Evolutionary conservation across 2,113 vertebrate species (phyloP), one percentile per base, ranked within the genome.

Genomic region (Anoura caudifer): DNA sequence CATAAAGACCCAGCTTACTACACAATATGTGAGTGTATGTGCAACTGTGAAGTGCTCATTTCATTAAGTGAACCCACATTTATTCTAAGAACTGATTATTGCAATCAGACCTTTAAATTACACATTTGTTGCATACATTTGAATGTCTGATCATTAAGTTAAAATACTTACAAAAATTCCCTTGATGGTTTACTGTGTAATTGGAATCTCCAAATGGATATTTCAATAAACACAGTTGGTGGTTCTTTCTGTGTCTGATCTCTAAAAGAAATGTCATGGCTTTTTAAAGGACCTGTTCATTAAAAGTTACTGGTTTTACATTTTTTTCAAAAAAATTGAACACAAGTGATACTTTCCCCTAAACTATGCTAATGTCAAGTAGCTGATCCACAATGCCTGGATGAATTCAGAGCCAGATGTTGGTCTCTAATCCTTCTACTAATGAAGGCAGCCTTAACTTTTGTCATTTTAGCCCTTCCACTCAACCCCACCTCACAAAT

Each of bases 71-170:
- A 4, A 47, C 26, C 91, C 84, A 92, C 91, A 92, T 97, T 97
- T 96, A 96, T 96, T 93, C 91, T 91, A 93, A 94, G 96, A 97
- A 96, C 97, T 98, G 97, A 97, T 98, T 92, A 96, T 93, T 95
- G 97, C 97, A 98, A 98, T 98, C 97, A 98, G 97, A 97, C 91
- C 96, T 98, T 97, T 96, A 95, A 98, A 97, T 97, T 96, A 95
- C 59, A 87, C 94, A 87, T 98, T 97, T 97, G 97, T 97, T 96
- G 97, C 97, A 98, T 98, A 97, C 91, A 97, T 97, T 98, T 97
- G 96, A 98, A 98, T 97, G 96, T 97, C 97, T 97, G 93, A 98
- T 98, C 95, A 96, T 97, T 98, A 97, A 96, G 91, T 95, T 95
- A 95, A 97, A 97, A 97, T 95, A 97, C 88, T 97, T 97, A 70